Conservation (phyloP, 1,140 invertebrate genomes). For the Pseudomyrmex flavicornis region DNA sequence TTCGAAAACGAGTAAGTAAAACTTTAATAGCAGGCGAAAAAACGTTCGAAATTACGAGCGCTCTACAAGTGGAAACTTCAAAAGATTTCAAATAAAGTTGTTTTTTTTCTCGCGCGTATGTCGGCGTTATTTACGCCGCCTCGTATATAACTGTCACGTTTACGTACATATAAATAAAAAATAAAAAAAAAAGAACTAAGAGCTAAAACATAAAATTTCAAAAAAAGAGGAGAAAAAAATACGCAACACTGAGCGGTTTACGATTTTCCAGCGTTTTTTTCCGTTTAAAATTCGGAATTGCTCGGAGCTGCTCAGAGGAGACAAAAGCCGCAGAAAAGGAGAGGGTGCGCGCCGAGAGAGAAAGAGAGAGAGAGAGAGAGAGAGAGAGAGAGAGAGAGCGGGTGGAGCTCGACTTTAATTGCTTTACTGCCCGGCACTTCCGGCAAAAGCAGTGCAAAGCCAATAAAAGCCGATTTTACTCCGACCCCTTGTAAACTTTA, state of each 20-base stretch:
- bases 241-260: constrained; percentile 22
- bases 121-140: too few relatives aligned
- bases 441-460: constrained; percentile 58
- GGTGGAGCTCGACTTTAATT: constrained; percentile 67
- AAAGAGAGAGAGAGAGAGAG: too few relatives aligned
- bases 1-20: neutral
- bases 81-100: too few relatives aligned
- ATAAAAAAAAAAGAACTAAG: too few relatives aligned
- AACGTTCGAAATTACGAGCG: too few relatives aligned
- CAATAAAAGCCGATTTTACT: constrained; percentile 76
- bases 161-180: too few relatives aligned
- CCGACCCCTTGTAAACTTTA: constrained; percentile 75
- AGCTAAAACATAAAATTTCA: too few relatives aligned
- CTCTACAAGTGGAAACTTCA: too few relatives aligned
- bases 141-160: too few relatives aligned
- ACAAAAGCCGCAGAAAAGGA: neutral
- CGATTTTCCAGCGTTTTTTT: constrained; percentile 24
- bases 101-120: too few relatives aligned
- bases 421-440: constrained; percentile 76
- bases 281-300: constrained; percentile 34
- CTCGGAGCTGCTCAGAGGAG: neutral
- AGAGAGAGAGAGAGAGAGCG: too few relatives aligned
- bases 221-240: neutral
- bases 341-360: neutral
- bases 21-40: too few relatives aligned